phyloP scores from a whole-genome alignment of 2,113 vertebrate species.

The Colistium nudipinnis region DNA sequence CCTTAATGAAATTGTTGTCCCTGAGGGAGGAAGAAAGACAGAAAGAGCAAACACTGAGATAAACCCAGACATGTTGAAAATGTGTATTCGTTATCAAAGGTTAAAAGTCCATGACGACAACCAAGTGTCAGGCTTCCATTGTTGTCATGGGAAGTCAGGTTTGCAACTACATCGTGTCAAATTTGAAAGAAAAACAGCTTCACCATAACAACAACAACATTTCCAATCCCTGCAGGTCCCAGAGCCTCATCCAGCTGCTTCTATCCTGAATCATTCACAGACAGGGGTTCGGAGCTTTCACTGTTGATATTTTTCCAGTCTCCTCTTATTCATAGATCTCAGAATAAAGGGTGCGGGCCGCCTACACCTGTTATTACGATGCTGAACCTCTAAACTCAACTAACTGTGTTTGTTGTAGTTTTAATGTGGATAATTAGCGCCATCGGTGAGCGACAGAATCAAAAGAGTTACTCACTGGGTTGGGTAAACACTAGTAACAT shows the following conservation, averaged over 20 bases:
- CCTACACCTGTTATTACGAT: not conserved
- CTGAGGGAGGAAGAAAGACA: constrained; percentile 66
- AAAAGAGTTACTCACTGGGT: not conserved
- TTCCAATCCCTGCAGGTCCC: constrained; percentile 14
- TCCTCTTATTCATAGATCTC: not conserved
- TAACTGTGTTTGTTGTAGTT: too few relatives aligned
- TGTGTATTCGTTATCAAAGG: not conserved
- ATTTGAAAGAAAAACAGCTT: constrained; percentile 27
- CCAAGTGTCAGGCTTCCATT: not conserved
- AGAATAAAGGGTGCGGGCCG: not conserved
- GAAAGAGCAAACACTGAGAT: too few relatives aligned
- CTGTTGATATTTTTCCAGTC: not conserved
- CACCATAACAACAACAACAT: constrained; percentile 21
- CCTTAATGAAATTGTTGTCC: constrained; percentile 99
- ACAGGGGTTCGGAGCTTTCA: constrained; percentile 17
- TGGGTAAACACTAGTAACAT: not conserved
- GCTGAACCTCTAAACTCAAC: not conserved
- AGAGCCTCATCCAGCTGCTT: constrained; percentile 18
- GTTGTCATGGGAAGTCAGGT: constrained; percentile 10
- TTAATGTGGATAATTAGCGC: not conserved
- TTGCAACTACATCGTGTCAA: constrained; percentile 4
- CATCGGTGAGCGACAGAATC: not conserved
- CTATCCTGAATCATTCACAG: constrained; percentile 52
- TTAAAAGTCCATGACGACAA: not conserved
- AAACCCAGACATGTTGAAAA: too few relatives aligned